These are phyloP conservation scores for Meteorus sp. DNA, from an alignment of 1,140 invertebrate genomes.

Conservation along the genomic window DNA sequence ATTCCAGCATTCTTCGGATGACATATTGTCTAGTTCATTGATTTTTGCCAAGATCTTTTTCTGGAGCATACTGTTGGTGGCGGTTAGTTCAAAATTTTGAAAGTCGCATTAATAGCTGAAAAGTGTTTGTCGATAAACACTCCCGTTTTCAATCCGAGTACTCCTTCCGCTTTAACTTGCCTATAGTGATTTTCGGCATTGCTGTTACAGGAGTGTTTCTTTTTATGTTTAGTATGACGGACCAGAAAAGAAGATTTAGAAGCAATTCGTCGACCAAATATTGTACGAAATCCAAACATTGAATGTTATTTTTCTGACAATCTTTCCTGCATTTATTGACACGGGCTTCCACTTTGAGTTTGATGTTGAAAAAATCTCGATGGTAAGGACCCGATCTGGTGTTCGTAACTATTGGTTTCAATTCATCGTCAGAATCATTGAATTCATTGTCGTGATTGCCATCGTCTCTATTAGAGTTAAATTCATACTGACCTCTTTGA, in stretches of 20 bases:
- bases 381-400: not conserved
- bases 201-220: conserved; percentile 11
- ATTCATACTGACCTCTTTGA: too few relatives aligned
- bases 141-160: too few relatives aligned
- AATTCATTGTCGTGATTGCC: not conserved
- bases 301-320: not conserved
- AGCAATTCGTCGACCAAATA: conserved; percentile 13
- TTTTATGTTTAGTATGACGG: conserved; percentile 1
- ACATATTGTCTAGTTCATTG: too few relatives aligned
- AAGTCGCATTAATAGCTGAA: too few relatives aligned
- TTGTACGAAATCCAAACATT: conserved; percentile 8
- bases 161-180: too few relatives aligned
- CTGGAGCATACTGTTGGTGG: too few relatives aligned
- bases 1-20: too few relatives aligned
- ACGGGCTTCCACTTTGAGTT: not conserved
- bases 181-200: too few relatives aligned
- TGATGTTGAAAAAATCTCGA: not conserved
- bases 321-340: not conserved
- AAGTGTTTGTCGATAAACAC: too few relatives aligned
- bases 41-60: too few relatives aligned
- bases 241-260: conserved; percentile 6
- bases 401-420: not conserved
- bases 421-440: not conserved
- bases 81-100: too few relatives aligned
- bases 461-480: too few relatives aligned